A percentile compares a stretch with the other conserved stretches of the same genome.
Conservation (phyloP, 2,797 vertebrate genomes). For the Setipinna tenuifilis region DNA sequence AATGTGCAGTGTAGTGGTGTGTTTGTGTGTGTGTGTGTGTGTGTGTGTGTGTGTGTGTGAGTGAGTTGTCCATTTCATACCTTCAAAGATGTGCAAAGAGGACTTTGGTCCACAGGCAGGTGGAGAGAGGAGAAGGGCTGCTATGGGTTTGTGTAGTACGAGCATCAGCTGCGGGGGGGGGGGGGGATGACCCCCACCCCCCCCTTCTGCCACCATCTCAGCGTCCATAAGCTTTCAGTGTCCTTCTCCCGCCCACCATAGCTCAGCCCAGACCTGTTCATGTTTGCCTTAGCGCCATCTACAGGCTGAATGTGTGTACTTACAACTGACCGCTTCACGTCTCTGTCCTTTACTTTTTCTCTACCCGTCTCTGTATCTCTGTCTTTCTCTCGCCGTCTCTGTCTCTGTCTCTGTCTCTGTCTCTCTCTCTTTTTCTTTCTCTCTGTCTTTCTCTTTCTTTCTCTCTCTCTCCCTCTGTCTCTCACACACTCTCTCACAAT, state of each 20-base stretch:
- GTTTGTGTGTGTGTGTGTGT: conserved; percentile 34
- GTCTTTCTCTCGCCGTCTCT: neutral
- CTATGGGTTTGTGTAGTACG: neutral
- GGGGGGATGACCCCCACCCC: no score
- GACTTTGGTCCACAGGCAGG: neutral
- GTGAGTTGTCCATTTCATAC: neutral
- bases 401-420: neutral
- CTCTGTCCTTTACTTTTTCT: neutral
- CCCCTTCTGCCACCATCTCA: conserved; percentile 8
- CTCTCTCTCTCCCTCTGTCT: neutral
- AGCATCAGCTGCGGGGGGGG: neutral
- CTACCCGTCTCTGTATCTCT: neutral
- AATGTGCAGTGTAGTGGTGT: neutral
- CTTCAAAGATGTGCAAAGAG: conserved; percentile 16
- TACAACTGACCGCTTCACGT: neutral
- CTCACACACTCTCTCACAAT: neutral
- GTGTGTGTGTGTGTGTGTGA: conserved; percentile 34
- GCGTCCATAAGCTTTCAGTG: neutral
- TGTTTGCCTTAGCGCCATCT: neutral
- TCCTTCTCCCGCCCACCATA: neutral
- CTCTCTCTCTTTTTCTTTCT: conserved; percentile 5
- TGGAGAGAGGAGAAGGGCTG: neutral
- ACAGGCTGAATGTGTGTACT: conserved; percentile 10
- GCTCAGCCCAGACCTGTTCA: neutral
- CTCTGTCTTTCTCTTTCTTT: neutral